Evolutionary conservation across 2,797 vertebrate species (phyloP).

Genomic region (Helicolenus hilgendorfi): DNA sequence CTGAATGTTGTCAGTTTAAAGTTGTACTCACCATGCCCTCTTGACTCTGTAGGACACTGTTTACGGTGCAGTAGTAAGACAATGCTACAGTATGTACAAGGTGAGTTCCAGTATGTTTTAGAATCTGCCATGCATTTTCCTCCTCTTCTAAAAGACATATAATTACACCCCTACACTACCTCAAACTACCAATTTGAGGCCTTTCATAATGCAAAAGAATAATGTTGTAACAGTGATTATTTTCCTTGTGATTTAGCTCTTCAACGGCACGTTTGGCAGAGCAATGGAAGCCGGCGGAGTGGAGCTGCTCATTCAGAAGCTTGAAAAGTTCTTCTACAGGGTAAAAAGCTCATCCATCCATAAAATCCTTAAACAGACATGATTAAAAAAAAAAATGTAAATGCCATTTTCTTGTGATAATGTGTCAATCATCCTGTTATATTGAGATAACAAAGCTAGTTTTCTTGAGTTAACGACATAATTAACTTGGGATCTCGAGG

Average conservation of each 20-base stretch:
- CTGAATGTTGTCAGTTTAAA: background rate
- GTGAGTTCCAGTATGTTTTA: slow-evolving; percentile 79
- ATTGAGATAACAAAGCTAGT: too few species aligned
- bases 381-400: too few species aligned
- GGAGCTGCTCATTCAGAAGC: slow-evolving; percentile 94
- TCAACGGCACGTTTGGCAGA: slow-evolving; percentile 96
- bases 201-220: background rate
- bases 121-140: background rate
- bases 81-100: slow-evolving; percentile 99
- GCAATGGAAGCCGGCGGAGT: slow-evolving; percentile 96
- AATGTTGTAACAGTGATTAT: background rate
- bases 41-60: slow-evolving; percentile 93
- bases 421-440: background rate
- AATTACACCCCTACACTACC: background rate
- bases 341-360: slow-evolving; percentile 82
- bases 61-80: slow-evolving; percentile 95
- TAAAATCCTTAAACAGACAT: background rate
- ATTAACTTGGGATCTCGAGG: too few species aligned
- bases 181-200: background rate
- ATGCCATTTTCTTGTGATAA: too few species aligned
- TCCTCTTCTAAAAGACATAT: background rate
- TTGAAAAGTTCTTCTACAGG: slow-evolving; percentile 99
- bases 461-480: too few species aligned
- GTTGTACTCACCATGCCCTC: background rate
- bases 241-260: slow-evolving; percentile 90